These are phyloP conservation scores for Macrotis lagotis DNA, from an alignment of 2,113 vertebrate species.

Conservation along the genomic window DNA sequence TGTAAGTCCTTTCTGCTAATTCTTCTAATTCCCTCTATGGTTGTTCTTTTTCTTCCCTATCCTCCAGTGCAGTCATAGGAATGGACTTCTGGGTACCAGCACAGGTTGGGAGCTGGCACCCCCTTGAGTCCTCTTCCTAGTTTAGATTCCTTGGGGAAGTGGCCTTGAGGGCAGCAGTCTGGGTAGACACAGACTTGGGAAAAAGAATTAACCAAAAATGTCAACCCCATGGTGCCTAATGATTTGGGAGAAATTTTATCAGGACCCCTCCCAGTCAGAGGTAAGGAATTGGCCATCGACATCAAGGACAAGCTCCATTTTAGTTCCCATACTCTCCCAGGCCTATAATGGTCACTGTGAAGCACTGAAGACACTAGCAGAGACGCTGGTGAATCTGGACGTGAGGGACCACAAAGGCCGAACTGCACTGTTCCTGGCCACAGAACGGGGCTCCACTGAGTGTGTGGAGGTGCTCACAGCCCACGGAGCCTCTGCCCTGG, in stretches of 20 bases:
- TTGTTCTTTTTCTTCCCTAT: neutral
- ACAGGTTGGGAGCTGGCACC: neutral
- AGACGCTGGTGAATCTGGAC: constrained; percentile 96
- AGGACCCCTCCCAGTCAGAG: neutral
- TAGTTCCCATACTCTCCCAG: constrained; percentile 75
- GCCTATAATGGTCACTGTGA: constrained; percentile 97
- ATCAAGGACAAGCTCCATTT: neutral
- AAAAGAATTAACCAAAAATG: neutral
- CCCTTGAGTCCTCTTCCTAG: neutral
- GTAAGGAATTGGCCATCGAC: neutral
- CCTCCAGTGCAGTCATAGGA: neutral
- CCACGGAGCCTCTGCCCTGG: constrained; percentile 90
- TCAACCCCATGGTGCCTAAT: neutral
- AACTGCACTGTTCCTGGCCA: constrained; percentile 93
- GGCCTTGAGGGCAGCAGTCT: neutral
- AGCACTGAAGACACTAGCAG: constrained; percentile 92
- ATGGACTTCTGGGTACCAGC: too few relatives aligned
- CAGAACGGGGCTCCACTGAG: constrained; percentile 88
- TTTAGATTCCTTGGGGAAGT: neutral
- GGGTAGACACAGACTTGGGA: neutral
- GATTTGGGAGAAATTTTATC: neutral
- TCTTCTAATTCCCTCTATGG: neutral
- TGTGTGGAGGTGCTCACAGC: constrained; percentile 94
- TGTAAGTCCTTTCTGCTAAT: constrained; percentile 89
- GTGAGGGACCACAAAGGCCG: constrained; percentile 92